These are phyloP conservation scores for Philereme vetulata DNA, from an alignment of 2,888 invertebrate species.

Conservation along the genomic window DNA sequence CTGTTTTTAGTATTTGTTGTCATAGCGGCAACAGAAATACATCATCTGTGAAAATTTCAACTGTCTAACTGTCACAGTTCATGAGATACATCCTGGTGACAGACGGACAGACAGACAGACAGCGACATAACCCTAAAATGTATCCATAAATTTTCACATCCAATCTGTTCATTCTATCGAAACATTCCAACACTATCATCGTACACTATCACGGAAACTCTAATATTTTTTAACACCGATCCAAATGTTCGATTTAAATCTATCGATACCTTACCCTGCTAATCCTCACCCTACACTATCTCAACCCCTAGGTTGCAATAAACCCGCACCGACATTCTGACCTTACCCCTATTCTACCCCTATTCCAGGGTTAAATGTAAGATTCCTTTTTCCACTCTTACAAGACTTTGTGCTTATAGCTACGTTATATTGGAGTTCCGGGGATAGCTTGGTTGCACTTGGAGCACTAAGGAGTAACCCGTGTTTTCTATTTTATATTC, in stretches of 20 bases:
- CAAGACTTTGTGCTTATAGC: slow-evolving; percentile 39
- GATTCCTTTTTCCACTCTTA: slow-evolving; percentile 37
- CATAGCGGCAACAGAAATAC: too few relatives aligned
- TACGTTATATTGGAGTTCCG: slow-evolving; percentile 26
- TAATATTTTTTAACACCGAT: slow-evolving; percentile 26
- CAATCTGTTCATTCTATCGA: slow-evolving; percentile 15
- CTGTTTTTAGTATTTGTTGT: too few relatives aligned
- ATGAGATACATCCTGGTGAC: too few relatives aligned
- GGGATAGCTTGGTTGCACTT: slow-evolving; percentile 13
- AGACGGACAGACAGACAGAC: too few relatives aligned
- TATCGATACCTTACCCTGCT: slow-evolving; percentile 23
- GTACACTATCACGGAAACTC: slow-evolving; percentile 6
- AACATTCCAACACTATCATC: background rate
- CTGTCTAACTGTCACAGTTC: too few relatives aligned
- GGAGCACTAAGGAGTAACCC: slow-evolving; percentile 14
- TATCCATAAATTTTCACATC: background rate
- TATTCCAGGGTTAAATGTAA: slow-evolving; percentile 39
- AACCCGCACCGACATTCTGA: slow-evolving; percentile 39
- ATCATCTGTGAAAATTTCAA: too few relatives aligned
- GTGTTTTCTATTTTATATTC: slow-evolving; percentile 3
- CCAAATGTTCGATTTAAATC: slow-evolving; percentile 27
- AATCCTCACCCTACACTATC: slow-evolving; percentile 23
- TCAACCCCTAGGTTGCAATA: slow-evolving; percentile 40
- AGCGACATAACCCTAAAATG: too few relatives aligned
- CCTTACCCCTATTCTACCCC: slow-evolving; percentile 32